phyloP scores from a whole-genome alignment of 2,888 invertebrate species.

The Parnassius mnemosyne region DNA sequence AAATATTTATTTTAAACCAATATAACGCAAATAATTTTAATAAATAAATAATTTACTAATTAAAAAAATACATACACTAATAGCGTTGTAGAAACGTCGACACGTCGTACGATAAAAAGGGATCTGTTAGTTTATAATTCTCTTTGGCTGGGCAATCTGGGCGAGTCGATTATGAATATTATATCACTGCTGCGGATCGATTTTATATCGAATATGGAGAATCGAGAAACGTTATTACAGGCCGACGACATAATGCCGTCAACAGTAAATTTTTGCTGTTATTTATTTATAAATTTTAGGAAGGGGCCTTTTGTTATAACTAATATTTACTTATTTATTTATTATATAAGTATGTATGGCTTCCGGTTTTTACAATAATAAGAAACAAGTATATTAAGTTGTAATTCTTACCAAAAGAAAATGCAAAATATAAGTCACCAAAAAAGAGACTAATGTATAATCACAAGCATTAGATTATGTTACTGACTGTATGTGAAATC shows the following conservation, averaged over 20 bases:
- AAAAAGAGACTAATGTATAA: too few relatives aligned
- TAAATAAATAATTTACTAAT: too few relatives aligned
- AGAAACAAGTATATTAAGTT: too few relatives aligned
- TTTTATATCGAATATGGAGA: constrained; percentile 37
- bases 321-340: not conserved
- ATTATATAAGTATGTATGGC: not conserved
- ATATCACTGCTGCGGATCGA: constrained; percentile 47
- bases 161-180: constrained; percentile 58
- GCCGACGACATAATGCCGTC: constrained; percentile 17
- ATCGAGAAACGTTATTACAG: constrained; percentile 35
- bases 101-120: constrained; percentile 37
- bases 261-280: not conserved
- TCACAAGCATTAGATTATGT: too few relatives aligned
- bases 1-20: too few relatives aligned
- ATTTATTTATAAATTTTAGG: not conserved
- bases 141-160: constrained; percentile 56
- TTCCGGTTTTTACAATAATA: too few relatives aligned
- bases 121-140: constrained; percentile 43
- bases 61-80: too few relatives aligned
- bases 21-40: too few relatives aligned
- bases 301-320: not conserved
- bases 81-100: constrained; percentile 4
- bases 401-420: too few relatives aligned
- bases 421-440: too few relatives aligned
- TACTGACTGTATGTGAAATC: too few relatives aligned